Evolutionary conservation across 2,113 vertebrate genomes (phyloP), one percentile per base, ranked within the genome.

Genomic region (Euleptes europaea): DNA sequence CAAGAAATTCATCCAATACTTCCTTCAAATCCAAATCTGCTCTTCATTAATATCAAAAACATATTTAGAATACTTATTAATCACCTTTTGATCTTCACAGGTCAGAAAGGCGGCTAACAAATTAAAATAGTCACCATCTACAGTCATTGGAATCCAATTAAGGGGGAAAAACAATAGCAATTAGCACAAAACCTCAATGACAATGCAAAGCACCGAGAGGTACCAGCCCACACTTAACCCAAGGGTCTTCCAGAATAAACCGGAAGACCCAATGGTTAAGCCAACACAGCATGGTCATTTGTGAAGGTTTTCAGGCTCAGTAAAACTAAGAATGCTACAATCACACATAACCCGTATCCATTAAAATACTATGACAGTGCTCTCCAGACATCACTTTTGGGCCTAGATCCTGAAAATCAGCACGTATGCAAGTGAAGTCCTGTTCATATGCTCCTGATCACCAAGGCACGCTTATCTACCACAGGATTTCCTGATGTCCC

Each of bases 361-460:
- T 4, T 80, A 90, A 70, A 49, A 81, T 49, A 40, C 2, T 44
- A 47, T 65, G 65, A 85, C 80, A 83, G 83, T 2, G 67, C 23
- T 6, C 88, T 60, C 65, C 69, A 60, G 60, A 38, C 33, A 85
- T 77, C 88, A 80, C 71, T 51, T 84, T 85, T 87, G 54, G 67
- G 4, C 67, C 86, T 47, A 76, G 67, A 85, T 84, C 82, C 86
- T 88, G 78, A 84, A 65, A 75, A 88, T 28, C 69, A 85, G 60
- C 47, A 78, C 83, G 51, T 49, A 82, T 81, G 78, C 79, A 88
- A n/a, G 3, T 75, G 42, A 84, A 77, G 4, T 9, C 38, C 85
- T 76, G 26, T 17, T 28, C 23, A 21, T 33, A 26, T 10, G 14
- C 35, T 51, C 35, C 44, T 14, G 66, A 60, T 60, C 54, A 47